These are phyloP conservation scores for Lepus townsendii DNA, from an alignment of 2,797 vertebrate genomes.

Conservation along the genomic window DNA sequence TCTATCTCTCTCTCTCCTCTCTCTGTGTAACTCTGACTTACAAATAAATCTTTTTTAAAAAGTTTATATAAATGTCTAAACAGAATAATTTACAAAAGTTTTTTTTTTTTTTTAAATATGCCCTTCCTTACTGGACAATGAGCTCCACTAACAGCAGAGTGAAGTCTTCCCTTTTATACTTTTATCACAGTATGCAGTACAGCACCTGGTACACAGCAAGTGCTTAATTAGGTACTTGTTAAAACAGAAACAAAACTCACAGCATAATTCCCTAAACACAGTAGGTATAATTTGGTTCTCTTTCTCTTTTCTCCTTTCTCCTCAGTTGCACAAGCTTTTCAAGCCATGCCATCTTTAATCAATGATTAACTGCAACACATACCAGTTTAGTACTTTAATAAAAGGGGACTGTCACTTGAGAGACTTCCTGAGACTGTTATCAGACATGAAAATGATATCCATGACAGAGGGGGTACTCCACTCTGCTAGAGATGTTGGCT, in stretches of 20 bases:
- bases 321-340: background rate
- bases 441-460: background rate
- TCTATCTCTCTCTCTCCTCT: too few species aligned
- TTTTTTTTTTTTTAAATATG: background rate
- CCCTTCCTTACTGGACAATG: background rate
- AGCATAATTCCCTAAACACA: background rate
- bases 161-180: background rate
- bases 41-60: background rate
- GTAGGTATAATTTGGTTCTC: background rate
- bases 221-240: background rate
- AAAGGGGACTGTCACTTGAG: conserved; percentile 19
- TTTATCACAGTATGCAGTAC: background rate
- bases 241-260: conserved; percentile 56
- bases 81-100: conserved; percentile 20
- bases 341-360: background rate
- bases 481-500: background rate
- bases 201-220: background rate
- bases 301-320: background rate
- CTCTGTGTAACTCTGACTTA: too few species aligned
- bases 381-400: conserved; percentile 13
- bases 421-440: conserved; percentile 6
- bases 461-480: background rate
- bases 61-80: conserved; percentile 51
- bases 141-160: background rate
- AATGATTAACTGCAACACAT: background rate